These are phyloP conservation scores for Eupithecia subfuscata DNA, from an alignment of 2,888 invertebrate species.

Conservation along the genomic window DNA sequence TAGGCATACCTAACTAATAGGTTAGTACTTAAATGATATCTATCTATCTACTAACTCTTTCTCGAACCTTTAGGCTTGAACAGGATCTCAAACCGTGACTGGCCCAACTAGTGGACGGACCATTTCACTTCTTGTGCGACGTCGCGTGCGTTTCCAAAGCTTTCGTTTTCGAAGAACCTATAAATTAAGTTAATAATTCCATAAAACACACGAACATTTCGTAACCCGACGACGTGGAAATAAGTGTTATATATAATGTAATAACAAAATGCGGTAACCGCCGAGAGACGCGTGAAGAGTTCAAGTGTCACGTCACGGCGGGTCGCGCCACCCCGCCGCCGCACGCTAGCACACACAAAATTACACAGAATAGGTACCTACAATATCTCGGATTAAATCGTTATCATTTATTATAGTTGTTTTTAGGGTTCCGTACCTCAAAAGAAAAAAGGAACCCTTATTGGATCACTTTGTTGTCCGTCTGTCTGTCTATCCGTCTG, in stretches of 20 bases:
- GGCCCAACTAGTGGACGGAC: not conserved
- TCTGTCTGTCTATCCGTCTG: too few species aligned
- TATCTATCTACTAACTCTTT: too few species aligned
- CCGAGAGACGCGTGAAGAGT: not conserved
- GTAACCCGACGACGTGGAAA: not conserved
- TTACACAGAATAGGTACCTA: too few species aligned
- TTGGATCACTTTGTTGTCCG: too few species aligned
- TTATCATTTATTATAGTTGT: too few species aligned
- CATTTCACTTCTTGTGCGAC: not conserved
- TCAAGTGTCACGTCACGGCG: not conserved
- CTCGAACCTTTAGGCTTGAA: not conserved
- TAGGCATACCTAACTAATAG: not conserved
- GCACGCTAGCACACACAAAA: constrained; percentile 2
- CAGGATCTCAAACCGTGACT: not conserved
- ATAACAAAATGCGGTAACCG: constrained; percentile 1
- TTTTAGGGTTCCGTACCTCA: too few species aligned
- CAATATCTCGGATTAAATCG: too few species aligned
- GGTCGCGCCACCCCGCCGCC: not conserved
- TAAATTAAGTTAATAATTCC: not conserved
- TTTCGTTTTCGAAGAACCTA: not conserved
- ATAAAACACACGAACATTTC: not conserved
- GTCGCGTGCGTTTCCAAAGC: not conserved
- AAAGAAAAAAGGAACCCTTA: too few species aligned
- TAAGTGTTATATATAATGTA: not conserved
- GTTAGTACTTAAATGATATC: too few species aligned